These are phyloP conservation scores for Melanotaenia boesemani DNA, from an alignment of 2,797 vertebrate species.

Conservation along the genomic window DNA sequence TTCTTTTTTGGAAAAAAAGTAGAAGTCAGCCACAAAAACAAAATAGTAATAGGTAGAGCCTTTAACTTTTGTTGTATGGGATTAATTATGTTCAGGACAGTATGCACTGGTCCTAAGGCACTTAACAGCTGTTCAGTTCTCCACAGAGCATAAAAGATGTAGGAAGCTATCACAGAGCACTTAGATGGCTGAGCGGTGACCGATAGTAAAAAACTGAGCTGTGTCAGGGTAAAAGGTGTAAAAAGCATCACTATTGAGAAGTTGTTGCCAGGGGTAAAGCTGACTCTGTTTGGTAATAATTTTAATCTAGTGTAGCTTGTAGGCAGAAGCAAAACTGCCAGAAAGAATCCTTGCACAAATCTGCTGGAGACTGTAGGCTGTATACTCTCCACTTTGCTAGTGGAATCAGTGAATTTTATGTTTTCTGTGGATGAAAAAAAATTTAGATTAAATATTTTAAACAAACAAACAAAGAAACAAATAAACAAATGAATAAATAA, in stretches of 20 bases:
- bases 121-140: constrained; percentile 51
- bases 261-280: constrained; percentile 1
- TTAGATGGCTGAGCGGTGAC: constrained; percentile 3
- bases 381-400: background rate
- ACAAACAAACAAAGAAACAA: no score
- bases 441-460: background rate
- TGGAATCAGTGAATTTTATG: background rate
- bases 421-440: constrained; percentile 7
- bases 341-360: constrained; percentile 36
- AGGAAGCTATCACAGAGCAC: constrained; percentile 35
- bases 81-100: constrained; percentile 45
- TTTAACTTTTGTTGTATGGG: constrained; percentile 31
- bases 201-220: constrained; percentile 24
- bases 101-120: constrained; percentile 32
- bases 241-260: constrained; percentile 33
- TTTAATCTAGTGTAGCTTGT: constrained; percentile 51
- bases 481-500: no score
- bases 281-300: constrained; percentile 12
- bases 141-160: constrained; percentile 42
- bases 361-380: constrained; percentile 7
- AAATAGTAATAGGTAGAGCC: constrained; percentile 23
- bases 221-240: constrained; percentile 41
- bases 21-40: constrained; percentile 53
- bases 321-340: constrained; percentile 51
- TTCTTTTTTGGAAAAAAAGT: constrained; percentile 32